These are phyloP conservation scores for Venustaconcha ellipsiformis DNA, from an alignment of 1,140 invertebrate species.

Conservation along the genomic window DNA sequence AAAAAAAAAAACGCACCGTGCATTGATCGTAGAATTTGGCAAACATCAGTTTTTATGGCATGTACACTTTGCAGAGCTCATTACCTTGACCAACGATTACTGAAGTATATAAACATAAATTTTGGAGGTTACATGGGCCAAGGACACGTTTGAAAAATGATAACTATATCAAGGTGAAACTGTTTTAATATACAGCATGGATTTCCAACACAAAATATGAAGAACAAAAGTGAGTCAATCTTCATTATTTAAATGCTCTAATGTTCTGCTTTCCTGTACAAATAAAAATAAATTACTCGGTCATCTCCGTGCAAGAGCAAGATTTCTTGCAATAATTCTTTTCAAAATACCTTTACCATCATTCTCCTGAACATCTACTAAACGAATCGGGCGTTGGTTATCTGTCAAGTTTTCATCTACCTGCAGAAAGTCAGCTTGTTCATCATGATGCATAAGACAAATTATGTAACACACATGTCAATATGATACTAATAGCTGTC, in stretches of 20 bases:
- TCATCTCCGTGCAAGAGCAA: neutral
- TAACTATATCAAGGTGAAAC: no score
- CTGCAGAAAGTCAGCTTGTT: slow-evolving; percentile 15
- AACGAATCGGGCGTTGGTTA: neutral
- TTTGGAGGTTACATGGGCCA: no score
- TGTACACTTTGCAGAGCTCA: no score
- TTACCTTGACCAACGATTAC: no score
- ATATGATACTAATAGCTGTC: slow-evolving; percentile 15
- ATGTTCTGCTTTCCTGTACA: neutral
- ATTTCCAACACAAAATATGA: slow-evolving; percentile 4
- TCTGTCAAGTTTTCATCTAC: neutral
- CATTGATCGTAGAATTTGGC: no score
- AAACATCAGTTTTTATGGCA: no score
- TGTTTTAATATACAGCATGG: no score
- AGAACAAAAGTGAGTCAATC: no score
- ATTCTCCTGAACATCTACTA: neutral
- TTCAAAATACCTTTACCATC: neutral
- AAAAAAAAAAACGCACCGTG: no score
- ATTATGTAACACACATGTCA: slow-evolving; percentile 62
- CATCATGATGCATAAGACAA: slow-evolving; percentile 20
- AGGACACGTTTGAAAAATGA: no score
- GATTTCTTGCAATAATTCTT: neutral
- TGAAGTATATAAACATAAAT: no score
- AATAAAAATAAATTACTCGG: no score
- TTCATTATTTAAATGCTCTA: neutral